Conservation (phyloP, 2,113 vertebrate species). For the Prunella himalayana region DNA sequence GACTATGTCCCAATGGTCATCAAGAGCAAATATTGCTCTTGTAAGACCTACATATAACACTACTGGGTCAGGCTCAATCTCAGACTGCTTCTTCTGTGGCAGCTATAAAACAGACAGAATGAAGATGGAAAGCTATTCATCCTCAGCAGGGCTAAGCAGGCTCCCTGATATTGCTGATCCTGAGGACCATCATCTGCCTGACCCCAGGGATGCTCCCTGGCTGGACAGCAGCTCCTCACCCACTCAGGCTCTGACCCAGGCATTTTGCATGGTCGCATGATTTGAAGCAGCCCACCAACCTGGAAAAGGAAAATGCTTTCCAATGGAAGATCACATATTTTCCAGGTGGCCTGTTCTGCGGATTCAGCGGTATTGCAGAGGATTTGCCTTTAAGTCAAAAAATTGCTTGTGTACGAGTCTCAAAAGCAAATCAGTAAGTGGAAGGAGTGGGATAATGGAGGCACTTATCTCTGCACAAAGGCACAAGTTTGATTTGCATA, state of each 20-base stretch:
- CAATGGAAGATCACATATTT: neutral
- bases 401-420: neutral
- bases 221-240: neutral
- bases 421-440: constrained; percentile 13
- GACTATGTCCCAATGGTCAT: neutral
- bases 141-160: neutral
- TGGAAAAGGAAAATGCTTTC: neutral
- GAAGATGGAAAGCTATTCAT: constrained; percentile 28
- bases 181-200: neutral
- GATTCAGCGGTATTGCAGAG: neutral
- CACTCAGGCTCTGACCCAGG: neutral
- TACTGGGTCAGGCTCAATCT: constrained; percentile 30
- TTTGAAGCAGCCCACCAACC: neutral
- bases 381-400: constrained; percentile 11
- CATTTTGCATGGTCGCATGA: neutral
- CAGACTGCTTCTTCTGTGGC: neutral
- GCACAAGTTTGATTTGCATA: constrained; percentile 22
- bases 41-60: neutral
- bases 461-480: neutral
- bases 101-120: constrained; percentile 30
- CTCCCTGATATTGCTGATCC: neutral
- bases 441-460: neutral
- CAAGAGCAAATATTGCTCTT: neutral
- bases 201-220: neutral
- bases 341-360: constrained; percentile 13